A percentile compares a stretch with the other conserved stretches of the same genome.
phyloP scores from a whole-genome alignment of 2,888 invertebrate species.

The Acleris holmiana region DNA sequence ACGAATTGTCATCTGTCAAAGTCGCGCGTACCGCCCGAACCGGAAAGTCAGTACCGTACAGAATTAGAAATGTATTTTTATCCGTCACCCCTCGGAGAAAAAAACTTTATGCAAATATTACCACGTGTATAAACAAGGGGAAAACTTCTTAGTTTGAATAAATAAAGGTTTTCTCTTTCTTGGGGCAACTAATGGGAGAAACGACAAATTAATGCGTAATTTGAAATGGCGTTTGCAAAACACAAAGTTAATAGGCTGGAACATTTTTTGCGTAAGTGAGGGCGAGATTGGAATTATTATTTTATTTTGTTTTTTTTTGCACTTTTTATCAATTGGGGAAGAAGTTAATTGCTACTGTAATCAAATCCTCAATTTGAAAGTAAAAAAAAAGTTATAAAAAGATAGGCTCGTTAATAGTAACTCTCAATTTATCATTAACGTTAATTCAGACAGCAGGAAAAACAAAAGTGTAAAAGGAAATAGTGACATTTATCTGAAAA shows the following conservation, averaged over 20 bases:
- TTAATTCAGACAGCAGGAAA: background rate
- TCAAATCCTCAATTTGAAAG: background rate
- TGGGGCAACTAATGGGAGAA: constrained; percentile 45
- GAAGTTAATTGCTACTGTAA: background rate
- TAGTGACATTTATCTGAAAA: constrained; percentile 20
- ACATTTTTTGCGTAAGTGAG: constrained; percentile 10
- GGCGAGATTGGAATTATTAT: constrained; percentile 6
- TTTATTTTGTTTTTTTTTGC: background rate
- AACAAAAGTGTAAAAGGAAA: background rate
- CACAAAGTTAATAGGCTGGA: constrained; percentile 39
- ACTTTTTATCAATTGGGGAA: background rate
- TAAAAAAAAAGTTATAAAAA: too few relatives aligned
- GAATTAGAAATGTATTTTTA: constrained; percentile 84
- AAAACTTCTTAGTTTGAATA: constrained; percentile 47
- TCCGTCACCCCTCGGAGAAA: constrained; percentile 66
- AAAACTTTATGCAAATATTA: constrained; percentile 82
- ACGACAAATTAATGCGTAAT: constrained; percentile 47
- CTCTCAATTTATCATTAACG: background rate
- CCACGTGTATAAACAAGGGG: constrained; percentile 79
- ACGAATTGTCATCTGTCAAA: constrained; percentile 74
- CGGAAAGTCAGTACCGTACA: constrained; percentile 73
- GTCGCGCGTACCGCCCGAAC: constrained; percentile 63
- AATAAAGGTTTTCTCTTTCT: constrained; percentile 37
- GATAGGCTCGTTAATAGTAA: too few relatives aligned
- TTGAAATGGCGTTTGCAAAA: constrained; percentile 36